These are phyloP conservation scores for Conops quadrifasciatus DNA, from an alignment of 2,888 invertebrate genomes.

Conservation along the genomic window DNA sequence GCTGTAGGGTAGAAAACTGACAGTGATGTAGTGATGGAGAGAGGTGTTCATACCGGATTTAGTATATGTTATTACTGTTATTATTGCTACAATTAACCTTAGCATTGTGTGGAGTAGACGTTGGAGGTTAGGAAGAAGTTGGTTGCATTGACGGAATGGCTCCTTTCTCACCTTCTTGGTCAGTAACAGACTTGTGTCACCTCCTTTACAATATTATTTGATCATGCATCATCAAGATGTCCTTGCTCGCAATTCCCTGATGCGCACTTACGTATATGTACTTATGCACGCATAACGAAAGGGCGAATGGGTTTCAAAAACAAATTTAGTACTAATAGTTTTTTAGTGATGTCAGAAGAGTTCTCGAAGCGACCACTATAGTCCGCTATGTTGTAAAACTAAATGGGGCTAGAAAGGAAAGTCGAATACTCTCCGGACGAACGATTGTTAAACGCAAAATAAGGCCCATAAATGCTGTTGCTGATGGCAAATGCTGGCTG, in stretches of 20 bases:
- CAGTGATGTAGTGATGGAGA: constrained; percentile 25
- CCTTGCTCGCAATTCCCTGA: constrained; percentile 29
- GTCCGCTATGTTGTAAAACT: too few relatives aligned
- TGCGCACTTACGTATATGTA: constrained; percentile 22
- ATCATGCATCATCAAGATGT: constrained; percentile 14
- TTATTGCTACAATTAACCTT: constrained; percentile 33
- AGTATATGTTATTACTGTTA: background rate
- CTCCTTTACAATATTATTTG: constrained; percentile 16
- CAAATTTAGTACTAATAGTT: too few relatives aligned
- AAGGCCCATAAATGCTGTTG: too few relatives aligned
- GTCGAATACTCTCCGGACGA: too few relatives aligned
- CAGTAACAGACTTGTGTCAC: constrained; percentile 22
- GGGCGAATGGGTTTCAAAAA: too few relatives aligned
- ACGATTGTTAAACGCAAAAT: too few relatives aligned
- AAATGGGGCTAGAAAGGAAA: too few relatives aligned
- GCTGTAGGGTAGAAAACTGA: background rate
- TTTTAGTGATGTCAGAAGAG: too few relatives aligned
- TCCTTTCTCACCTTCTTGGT: constrained; percentile 37
- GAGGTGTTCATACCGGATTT: constrained; percentile 25
- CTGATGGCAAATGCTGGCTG: too few relatives aligned
- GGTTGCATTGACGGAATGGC: constrained; percentile 11
- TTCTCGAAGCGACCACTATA: too few relatives aligned
- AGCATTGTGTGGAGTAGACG: constrained; percentile 10
- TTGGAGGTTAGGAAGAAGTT: constrained; percentile 8
- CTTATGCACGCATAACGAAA: too few relatives aligned